Conservation (phyloP, 2,888 invertebrate species). For the Lasioglossum morio region DNA sequence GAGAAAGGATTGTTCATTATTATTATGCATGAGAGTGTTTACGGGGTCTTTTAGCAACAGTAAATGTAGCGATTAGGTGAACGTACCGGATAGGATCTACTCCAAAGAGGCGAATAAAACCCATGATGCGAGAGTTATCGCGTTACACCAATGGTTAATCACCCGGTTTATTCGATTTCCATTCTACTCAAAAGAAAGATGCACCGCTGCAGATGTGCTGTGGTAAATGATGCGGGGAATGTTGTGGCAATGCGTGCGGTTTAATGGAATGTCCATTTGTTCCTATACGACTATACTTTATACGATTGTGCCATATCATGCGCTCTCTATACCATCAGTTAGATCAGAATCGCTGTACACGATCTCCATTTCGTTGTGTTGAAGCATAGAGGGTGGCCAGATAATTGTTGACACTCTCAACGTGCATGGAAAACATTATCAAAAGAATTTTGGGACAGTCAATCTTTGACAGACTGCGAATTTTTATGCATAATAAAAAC, state of each 20-base stretch:
- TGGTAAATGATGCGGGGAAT: background rate
- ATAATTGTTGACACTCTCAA: background rate
- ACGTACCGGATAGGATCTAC: background rate
- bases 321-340: background rate
- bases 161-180: background rate
- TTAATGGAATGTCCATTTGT: background rate
- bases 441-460: background rate
- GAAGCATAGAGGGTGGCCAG: background rate
- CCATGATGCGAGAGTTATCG: background rate
- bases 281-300: background rate
- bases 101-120: background rate
- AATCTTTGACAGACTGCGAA: background rate
- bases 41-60: background rate
- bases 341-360: background rate
- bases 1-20: background rate
- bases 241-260: background rate
- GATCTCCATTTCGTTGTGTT: background rate
- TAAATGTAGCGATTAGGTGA: slow-evolving; percentile 1
- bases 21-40: background rate
- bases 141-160: background rate
- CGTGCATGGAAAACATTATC: background rate
- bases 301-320: background rate
- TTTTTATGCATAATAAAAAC: background rate
- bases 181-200: background rate
- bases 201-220: background rate